These are phyloP conservation scores for Scomberomorus guttatus DNA, from an alignment of 2,797 vertebrate species.

Conservation along the genomic window DNA sequence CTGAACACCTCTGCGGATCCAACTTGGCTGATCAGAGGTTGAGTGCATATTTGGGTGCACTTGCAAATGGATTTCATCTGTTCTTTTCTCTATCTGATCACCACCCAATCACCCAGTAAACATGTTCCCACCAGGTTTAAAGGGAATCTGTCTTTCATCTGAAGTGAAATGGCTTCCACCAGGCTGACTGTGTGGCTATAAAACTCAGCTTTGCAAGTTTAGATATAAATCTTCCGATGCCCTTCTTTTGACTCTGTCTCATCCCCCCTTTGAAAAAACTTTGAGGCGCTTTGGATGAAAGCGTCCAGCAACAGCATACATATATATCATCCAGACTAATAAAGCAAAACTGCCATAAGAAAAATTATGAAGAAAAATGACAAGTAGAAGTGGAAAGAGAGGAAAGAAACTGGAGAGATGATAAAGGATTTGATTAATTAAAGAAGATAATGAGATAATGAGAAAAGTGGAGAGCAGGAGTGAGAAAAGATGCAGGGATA, in stretches of 20 bases:
- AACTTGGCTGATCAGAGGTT: neutral
- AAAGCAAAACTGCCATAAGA: conserved; percentile 44
- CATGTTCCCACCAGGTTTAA: conserved; percentile 24
- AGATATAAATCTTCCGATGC: conserved; percentile 43
- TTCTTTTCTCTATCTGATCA: conserved; percentile 12
- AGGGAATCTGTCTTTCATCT: conserved; percentile 24
- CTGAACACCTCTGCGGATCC: conserved; percentile 7
- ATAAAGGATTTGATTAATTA: conserved; percentile 55
- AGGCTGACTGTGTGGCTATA: conserved; percentile 18
- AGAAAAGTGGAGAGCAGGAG: neutral
- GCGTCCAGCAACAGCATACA: conserved; percentile 3
- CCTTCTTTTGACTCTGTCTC: conserved; percentile 41
- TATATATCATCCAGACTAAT: conserved; percentile 51
- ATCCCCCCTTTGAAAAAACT: conserved; percentile 18
- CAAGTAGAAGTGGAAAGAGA: conserved; percentile 14
- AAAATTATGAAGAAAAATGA: conserved; percentile 23
- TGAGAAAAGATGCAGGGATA: conserved; percentile 23
- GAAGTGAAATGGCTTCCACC: conserved; percentile 33
- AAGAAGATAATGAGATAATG: conserved; percentile 25
- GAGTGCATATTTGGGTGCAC: neutral
- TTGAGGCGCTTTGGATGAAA: conserved; percentile 51
- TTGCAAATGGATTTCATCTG: conserved; percentile 19
- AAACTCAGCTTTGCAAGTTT: conserved; percentile 27
- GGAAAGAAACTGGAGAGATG: conserved; percentile 29
- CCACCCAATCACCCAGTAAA: conserved; percentile 22